These are phyloP conservation scores for Smithornis capensis DNA, from an alignment of 2,113 vertebrate genomes.

Conservation along the genomic window DNA sequence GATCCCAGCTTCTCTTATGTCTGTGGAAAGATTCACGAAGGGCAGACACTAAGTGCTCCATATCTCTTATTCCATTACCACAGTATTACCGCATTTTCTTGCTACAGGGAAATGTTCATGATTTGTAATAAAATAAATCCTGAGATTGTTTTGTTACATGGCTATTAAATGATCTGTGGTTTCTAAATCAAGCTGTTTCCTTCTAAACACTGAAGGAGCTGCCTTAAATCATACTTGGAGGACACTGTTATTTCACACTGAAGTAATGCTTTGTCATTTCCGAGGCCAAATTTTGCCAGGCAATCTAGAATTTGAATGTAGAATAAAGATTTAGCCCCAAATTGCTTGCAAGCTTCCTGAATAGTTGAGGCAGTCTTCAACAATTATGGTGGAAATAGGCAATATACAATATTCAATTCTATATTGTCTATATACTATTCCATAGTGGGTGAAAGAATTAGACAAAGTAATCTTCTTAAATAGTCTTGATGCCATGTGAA, in stretches of 20 bases:
- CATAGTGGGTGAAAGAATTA: neutral
- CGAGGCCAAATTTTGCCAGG: neutral
- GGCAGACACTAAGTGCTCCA: neutral
- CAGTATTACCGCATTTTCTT: neutral
- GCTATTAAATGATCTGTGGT: neutral
- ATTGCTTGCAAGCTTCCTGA: neutral
- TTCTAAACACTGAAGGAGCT: neutral
- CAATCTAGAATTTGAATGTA: fast-evolving
- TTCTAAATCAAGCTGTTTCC: neutral
- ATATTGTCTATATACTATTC: too few species aligned
- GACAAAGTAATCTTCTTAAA: neutral
- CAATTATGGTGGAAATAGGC: neutral
- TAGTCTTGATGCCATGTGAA: neutral
- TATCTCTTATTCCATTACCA: neutral
- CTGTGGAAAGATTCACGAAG: neutral
- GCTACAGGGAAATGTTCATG: neutral
- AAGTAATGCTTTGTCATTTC: neutral
- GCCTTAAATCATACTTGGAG: neutral
- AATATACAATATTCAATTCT: neutral
- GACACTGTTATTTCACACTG: neutral
- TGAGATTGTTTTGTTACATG: neutral
- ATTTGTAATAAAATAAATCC: neutral
- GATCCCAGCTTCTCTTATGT: neutral
- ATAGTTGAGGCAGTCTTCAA: neutral
- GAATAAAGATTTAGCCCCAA: neutral